A percentile compares a stretch with the other conserved stretches of the same genome.
Conservation (phyloP, 1,140 invertebrate species). For the Drosophila sechellia region DNA sequence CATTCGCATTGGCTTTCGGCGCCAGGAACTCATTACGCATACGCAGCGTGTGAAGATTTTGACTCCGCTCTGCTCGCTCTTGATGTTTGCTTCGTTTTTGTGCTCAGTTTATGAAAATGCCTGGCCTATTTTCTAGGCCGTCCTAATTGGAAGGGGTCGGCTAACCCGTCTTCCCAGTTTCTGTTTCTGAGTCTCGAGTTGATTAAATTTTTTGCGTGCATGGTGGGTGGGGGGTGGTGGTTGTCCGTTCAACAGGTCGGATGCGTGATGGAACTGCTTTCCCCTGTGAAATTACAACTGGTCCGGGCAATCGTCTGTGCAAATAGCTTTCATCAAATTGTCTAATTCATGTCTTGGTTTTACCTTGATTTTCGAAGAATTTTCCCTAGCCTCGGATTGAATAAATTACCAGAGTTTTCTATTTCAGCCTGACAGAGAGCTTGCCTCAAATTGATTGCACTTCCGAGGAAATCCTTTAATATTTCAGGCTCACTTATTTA, state of each 20-base stretch:
- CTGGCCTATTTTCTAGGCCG: conserved; percentile 29
- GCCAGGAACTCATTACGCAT: conserved; percentile 68
- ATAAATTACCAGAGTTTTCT: conserved; percentile 26
- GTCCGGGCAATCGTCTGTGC: conserved; percentile 8
- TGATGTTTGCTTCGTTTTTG: conserved; percentile 21
- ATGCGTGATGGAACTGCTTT: conserved; percentile 32
- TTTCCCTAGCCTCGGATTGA: conserved; percentile 6
- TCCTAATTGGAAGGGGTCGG: conserved; percentile 55
- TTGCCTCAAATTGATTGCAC: conserved; percentile 5
- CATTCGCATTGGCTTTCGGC: background rate
- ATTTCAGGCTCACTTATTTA: conserved; percentile 6
- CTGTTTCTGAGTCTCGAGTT: conserved; percentile 36
- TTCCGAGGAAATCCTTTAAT: conserved; percentile 5
- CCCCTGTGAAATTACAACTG: conserved; percentile 31
- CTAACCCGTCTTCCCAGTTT: conserved; percentile 8
- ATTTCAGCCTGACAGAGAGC: conserved; percentile 1
- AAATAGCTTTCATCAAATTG: conserved; percentile 13
- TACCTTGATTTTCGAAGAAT: background rate
- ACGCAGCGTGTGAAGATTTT: conserved; percentile 44
- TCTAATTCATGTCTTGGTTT: conserved; percentile 12
- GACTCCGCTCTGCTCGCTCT: background rate
- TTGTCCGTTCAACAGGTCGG: conserved; percentile 63
- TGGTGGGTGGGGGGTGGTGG: background rate
- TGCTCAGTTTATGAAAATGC: conserved; percentile 56
- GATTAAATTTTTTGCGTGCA: conserved; percentile 59